Conservation (phyloP, 2,113 vertebrate genomes). For the Parotia lawesii region DNA sequence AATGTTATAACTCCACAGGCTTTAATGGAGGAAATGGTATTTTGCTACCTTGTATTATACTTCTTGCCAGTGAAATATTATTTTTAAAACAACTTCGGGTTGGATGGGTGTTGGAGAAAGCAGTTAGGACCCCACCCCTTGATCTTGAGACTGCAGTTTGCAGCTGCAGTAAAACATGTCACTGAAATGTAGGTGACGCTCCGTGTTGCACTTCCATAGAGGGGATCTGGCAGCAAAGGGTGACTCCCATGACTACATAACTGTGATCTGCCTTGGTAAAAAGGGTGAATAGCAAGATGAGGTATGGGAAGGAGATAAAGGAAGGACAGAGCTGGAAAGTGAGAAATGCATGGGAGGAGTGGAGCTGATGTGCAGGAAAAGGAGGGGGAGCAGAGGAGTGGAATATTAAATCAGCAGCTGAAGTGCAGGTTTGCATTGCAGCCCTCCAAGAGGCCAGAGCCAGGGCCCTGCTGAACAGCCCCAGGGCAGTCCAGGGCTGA, state of each 20-base stretch:
- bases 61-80: not conserved
- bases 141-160: not conserved
- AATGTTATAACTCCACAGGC: not conserved
- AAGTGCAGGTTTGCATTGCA: not conserved
- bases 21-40: not conserved
- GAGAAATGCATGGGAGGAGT: not conserved
- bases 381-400: not conserved
- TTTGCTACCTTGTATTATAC: not conserved
- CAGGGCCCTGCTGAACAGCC: not conserved
- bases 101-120: not conserved
- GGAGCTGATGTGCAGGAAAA: not conserved
- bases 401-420: not conserved
- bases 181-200: not conserved
- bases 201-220: accelerated
- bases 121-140: accelerated
- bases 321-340: not conserved
- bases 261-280: not conserved
- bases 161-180: not conserved
- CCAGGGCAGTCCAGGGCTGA: not conserved
- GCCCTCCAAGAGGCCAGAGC: not conserved
- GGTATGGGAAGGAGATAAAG: not conserved
- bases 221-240: not conserved
- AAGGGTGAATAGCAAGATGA: not conserved
- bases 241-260: not conserved
- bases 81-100: not conserved